Conservation (phyloP, 2,888 invertebrate genomes). For the Hanleya hanleyi region DNA sequence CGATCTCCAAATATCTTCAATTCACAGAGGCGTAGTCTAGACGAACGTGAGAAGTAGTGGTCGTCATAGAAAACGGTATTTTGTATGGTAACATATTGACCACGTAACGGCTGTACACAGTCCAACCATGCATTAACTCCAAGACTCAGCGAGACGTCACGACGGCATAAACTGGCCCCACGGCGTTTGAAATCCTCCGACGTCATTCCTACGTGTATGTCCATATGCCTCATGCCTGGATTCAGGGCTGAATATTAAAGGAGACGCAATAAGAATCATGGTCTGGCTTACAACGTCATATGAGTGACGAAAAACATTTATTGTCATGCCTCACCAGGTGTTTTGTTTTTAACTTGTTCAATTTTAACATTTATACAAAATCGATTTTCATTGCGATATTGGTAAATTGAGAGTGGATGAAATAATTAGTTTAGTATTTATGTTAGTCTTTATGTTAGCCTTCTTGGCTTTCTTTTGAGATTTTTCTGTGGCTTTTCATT, state of each 20-base stretch:
- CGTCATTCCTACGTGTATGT: constrained; percentile 2
- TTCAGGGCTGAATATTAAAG: too few relatives aligned
- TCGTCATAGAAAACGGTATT: neutral
- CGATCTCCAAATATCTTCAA: neutral
- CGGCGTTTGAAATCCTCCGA: neutral
- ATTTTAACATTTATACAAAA: too few relatives aligned
- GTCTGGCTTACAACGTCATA: too few relatives aligned
- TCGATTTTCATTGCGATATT: neutral
- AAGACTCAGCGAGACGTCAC: neutral
- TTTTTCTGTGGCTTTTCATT: too few relatives aligned
- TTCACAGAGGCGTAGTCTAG: neutral
- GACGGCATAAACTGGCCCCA: neutral
- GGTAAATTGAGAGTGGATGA: too few relatives aligned
- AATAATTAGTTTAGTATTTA: too few relatives aligned
- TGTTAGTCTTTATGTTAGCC: too few relatives aligned
- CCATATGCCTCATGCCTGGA: neutral
- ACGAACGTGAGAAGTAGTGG: neutral
- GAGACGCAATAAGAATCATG: too few relatives aligned
- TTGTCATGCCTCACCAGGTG: too few relatives aligned
- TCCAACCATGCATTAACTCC: neutral
- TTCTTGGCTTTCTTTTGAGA: too few relatives aligned
- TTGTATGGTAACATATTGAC: neutral
- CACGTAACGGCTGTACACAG: neutral
- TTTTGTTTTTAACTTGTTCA: too few relatives aligned
- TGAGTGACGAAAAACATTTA: neutral